Base-by-base conservation (phyloP, 2,888 invertebrate species). In the Dryobotodes eremita region DNA sequence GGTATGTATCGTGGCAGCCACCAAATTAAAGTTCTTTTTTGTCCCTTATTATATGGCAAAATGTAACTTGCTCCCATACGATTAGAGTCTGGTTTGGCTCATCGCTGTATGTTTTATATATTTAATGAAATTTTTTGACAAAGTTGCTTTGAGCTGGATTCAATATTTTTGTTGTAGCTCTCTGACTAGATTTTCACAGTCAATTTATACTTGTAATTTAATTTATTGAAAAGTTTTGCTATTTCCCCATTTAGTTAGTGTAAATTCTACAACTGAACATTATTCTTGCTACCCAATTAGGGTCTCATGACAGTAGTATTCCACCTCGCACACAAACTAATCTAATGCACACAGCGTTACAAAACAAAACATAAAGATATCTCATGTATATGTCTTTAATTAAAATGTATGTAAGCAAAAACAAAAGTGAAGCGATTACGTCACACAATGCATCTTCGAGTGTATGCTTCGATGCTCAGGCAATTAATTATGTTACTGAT, bases 291-390 rank as follows among this genome's bases (percentile, higher is more conserved):
- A 70, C 62, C 26, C 50, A 75, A 57, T 70, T 26, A 4, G 36
- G 71, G 76, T 57, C 48, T 59, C 48, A 62, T 61, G 57, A 53
- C 46, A n/a, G 31, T 48, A 75, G 84, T 85, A 86, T 85, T 89
- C 91, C 91, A 89, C 89, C 85, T 91, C 88, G 86, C 92, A 88
- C 86, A 92, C 91, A 90, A 92, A 93, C 95, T 95, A 95, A 91
- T 92, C 95, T 95, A 95, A 88, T 93, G 94, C 95, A 95, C 94
- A 95, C 94, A 94, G 94, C 95, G 90, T 92, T 90, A 93, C 92
- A 90, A 91, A 94, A 95, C 93, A 94, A 92, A 94, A 94, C 90
- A 93, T 84, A 92, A 92, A 89, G 6, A 89, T 85, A 80, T 86
- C 64, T 87, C 83, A 88, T 84, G 77, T 87, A 83, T 83, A 82